Base-by-base conservation (phyloP, 2,888 invertebrate species). In the Leistus spinibarbis region DNA sequence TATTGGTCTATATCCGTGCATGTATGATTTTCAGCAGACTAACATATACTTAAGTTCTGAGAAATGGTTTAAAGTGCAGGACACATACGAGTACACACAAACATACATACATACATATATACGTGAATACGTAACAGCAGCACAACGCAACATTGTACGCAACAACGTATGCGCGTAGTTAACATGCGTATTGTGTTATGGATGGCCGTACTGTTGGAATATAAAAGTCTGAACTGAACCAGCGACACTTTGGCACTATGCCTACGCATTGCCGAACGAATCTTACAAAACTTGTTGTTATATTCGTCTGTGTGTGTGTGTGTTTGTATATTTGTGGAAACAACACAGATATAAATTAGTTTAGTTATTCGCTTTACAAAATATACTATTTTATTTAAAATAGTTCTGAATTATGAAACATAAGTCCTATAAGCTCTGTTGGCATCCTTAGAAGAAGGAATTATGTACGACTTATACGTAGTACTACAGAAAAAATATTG, bases 1-100 rank as follows among this genome's bases (percentile, higher is more conserved):
- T 64, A 71, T 16, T 53, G 63, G 54, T 54, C 54, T 19, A 66
- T 72, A 57, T 72, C 66, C 65, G 64, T 66, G 40, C 40, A 40
- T 40, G 19, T 60, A 19, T 19, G 22, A 19, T 19, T 19, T 60
- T 22, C 19, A 19, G 40, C 40, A 40, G 56, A 19, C 56, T 56
- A 60, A 60, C 60, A 40, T 13, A 22, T 60, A 60, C 17, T 60
- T 40, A 10, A 20, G 1, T 60, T 60, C 60, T 60, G 19, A 9
- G 60, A 60, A 60, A 19, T 20, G 16, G 20, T 60, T 60, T 19
- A 16, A 19, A 60, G 16, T 60, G 60, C 60, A 19, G 22, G 2
- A 22, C 60, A 60, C 60, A 60, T 22, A 60, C 19, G n/a, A 19
- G 16, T 57, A 16, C 16, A 57, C 57, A 19, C 53, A 10, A 7